These are phyloP conservation scores for Diarsia dahlii DNA, from an alignment of 2,888 invertebrate genomes.

Conservation along the genomic window DNA sequence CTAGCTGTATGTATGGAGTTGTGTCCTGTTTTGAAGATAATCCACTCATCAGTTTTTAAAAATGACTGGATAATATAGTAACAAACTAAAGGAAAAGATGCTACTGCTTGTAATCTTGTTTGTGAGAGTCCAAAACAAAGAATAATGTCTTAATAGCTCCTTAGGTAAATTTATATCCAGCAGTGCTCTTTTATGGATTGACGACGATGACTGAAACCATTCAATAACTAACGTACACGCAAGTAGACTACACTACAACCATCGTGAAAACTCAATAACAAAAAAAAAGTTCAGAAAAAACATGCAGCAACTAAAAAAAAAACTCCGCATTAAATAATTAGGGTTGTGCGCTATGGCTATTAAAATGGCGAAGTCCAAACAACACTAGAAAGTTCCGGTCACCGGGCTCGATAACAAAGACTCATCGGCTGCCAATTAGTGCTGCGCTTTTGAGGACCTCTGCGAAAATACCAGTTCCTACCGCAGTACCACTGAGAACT, in stretches of 20 bases:
- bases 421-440: slow-evolving; percentile 71
- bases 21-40: no score
- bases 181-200: no score
- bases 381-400: slow-evolving; percentile 72
- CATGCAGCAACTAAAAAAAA: slow-evolving; percentile 32
- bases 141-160: not conserved
- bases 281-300: not conserved
- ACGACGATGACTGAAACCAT: not conserved
- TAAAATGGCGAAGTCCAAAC: slow-evolving; percentile 65
- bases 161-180: no score
- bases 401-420: slow-evolving; percentile 68
- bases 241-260: not conserved
- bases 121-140: not conserved
- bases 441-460: slow-evolving; percentile 55
- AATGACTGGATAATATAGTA: no score
- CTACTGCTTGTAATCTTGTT: no score
- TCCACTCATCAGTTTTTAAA: no score
- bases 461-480: slow-evolving; percentile 53
- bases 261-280: not conserved
- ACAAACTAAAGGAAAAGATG: no score
- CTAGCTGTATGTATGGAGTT: no score
- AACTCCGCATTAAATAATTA: slow-evolving; percentile 56
- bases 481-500: slow-evolving; percentile 24
- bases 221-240: not conserved
- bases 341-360: slow-evolving; percentile 49